Evolutionary conservation across 2,888 invertebrate species (phyloP).

Genomic region (Dusona sp.): DNA sequence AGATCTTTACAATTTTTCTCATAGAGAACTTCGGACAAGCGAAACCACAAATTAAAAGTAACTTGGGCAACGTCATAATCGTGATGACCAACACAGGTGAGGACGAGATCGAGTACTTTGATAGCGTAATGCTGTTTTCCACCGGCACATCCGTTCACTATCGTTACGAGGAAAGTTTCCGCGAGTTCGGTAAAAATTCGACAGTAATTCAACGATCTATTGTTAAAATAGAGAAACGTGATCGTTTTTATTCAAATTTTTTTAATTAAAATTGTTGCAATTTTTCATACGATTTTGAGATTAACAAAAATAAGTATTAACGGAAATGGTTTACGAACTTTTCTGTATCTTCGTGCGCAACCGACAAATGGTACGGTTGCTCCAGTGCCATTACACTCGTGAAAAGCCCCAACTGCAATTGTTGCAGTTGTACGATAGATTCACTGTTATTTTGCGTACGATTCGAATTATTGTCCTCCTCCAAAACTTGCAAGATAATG

Average conservation of each 20-base stretch:
- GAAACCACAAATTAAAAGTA: constrained; percentile 98
- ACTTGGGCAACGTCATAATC: constrained; percentile 96
- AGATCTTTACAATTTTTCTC: constrained; percentile 92
- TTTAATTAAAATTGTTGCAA: background rate
- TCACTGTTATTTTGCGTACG: constrained; percentile 86
- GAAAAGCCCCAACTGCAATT: constrained; percentile 92
- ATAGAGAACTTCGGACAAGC: constrained; percentile 97
- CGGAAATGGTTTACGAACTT: constrained; percentile 85
- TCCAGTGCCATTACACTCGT: constrained; percentile 92
- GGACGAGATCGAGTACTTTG: constrained; percentile 94
- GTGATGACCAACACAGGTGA: constrained; percentile 97
- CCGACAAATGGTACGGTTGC: constrained; percentile 94
- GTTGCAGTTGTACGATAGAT: constrained; percentile 85
- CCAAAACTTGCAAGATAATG: constrained; percentile 92
- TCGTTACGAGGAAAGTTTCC: constrained; percentile 95
- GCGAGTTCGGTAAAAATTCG: constrained; percentile 97
- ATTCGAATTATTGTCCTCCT: constrained; percentile 85
- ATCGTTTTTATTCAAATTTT: background rate
- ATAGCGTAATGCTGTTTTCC: constrained; percentile 91
- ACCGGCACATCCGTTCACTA: constrained; percentile 88
- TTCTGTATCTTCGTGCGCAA: constrained; percentile 97
- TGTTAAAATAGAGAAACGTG: background rate
- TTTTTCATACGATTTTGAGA: background rate
- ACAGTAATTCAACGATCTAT: constrained; percentile 93
- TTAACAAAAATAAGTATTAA: background rate